Conservation (phyloP, 2,797 vertebrate genomes). For the Coregonus sp. region DNA sequence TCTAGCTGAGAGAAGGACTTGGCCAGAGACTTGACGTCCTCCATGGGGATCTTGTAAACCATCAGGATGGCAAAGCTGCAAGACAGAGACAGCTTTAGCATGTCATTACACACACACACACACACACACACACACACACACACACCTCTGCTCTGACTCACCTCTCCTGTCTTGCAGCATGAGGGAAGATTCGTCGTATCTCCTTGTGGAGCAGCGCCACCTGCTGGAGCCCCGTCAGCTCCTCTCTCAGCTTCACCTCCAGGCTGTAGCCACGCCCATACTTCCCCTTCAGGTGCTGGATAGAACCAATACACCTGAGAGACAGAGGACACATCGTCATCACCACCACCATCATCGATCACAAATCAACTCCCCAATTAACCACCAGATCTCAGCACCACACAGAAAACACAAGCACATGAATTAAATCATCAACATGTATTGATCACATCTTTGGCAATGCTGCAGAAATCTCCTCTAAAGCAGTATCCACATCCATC, state of each 20-base stretch:
- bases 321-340: neutral
- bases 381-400: no score
- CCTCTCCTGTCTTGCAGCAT: conserved; percentile 89
- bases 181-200: conserved; percentile 89
- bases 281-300: conserved; percentile 93
- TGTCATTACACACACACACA: neutral
- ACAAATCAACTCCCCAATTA: no score
- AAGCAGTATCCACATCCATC: no score
- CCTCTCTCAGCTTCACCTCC: conserved; percentile 90
- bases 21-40: conserved; percentile 85
- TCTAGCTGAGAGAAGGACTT: conserved; percentile 85
- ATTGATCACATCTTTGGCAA: no score
- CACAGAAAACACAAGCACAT: neutral
- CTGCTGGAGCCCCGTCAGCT: conserved; percentile 79
- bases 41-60: conserved; percentile 87
- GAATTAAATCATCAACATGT: no score
- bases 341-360: no score
- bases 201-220: conserved; percentile 86
- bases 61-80: conserved; percentile 83
- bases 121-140: neutral
- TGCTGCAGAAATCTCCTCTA: no score
- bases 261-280: conserved; percentile 91
- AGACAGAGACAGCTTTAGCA: neutral
- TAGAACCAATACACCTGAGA: conserved; percentile 91
- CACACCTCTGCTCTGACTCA: conserved; percentile 45